Conservation (phyloP, 2,113 vertebrate genomes). For the Psittacara wagleri region DNA sequence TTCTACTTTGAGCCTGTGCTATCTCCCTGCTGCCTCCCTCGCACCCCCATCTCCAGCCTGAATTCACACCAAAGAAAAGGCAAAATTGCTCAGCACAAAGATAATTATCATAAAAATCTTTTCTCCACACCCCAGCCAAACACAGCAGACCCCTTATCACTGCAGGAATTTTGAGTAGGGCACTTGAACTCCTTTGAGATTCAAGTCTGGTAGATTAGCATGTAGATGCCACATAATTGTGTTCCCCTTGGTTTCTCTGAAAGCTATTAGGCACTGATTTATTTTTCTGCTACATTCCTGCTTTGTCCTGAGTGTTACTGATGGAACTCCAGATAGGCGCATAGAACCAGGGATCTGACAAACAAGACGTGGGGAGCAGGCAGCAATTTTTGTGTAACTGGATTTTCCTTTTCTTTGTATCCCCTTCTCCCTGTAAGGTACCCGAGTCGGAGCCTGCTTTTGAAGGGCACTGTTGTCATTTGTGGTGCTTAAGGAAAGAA, state of each 20-base stretch:
- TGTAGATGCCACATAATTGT: slow-evolving; percentile 93
- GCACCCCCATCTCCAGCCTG: slow-evolving; percentile 32
- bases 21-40: slow-evolving; percentile 38
- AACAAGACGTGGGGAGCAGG: background rate
- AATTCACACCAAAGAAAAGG: slow-evolving; percentile 71
- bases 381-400: slow-evolving; percentile 8
- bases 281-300: slow-evolving; percentile 79
- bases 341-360: slow-evolving; percentile 25
- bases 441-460: background rate
- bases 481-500: background rate
- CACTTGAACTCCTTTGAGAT: slow-evolving; percentile 87
- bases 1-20: slow-evolving; percentile 26
- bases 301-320: slow-evolving; percentile 76
- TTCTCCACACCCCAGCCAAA: slow-evolving; percentile 71
- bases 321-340: slow-evolving; percentile 74
- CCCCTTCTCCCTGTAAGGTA: background rate
- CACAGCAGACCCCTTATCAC: slow-evolving; percentile 84
- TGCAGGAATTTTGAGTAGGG: slow-evolving; percentile 90
- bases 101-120: slow-evolving; percentile 83
- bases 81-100: slow-evolving; percentile 75
- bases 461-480: background rate
- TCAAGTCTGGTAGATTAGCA: slow-evolving; percentile 90
- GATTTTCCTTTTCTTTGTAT: slow-evolving; percentile 16
- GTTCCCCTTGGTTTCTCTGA: slow-evolving; percentile 86
- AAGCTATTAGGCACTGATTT: slow-evolving; percentile 90